These are phyloP conservation scores for Drosophila virilis DNA, from an alignment of 1,140 invertebrate species.

Conservation along the genomic window DNA sequence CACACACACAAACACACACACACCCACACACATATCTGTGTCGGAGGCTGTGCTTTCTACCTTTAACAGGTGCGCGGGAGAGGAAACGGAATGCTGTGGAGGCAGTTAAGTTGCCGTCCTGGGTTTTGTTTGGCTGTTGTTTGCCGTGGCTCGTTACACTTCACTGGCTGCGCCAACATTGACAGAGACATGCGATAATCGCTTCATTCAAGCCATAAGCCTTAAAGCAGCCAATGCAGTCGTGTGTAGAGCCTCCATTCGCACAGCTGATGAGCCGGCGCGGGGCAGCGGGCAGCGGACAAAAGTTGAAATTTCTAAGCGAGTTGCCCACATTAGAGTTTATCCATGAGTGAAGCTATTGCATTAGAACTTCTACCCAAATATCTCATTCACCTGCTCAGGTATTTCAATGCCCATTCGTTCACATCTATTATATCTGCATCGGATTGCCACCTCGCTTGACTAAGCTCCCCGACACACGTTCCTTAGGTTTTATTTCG, in stretches of 20 bases:
- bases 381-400: conserved; percentile 2
- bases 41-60: conserved; percentile 13
- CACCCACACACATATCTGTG: neutral
- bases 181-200: conserved; percentile 54
- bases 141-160: conserved; percentile 45
- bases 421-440: conserved; percentile 3
- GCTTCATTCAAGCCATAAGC: conserved; percentile 50
- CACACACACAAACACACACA: neutral
- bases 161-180: conserved; percentile 50
- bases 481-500: neutral
- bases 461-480: conserved; percentile 2
- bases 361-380: conserved; percentile 5
- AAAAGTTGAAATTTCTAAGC: neutral
- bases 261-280: conserved; percentile 16
- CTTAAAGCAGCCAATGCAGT: conserved; percentile 44
- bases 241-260: neutral
- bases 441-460: neutral
- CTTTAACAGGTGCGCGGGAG: conserved; percentile 10
- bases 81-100: neutral
- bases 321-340: conserved; percentile 25
- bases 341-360: conserved; percentile 18
- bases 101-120: conserved; percentile 7
- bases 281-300: neutral
- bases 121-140: conserved; percentile 40
- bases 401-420: conserved; percentile 12